Base-by-base conservation (phyloP, 2,797 vertebrate genomes). In the Galaxias olidus region DNA sequence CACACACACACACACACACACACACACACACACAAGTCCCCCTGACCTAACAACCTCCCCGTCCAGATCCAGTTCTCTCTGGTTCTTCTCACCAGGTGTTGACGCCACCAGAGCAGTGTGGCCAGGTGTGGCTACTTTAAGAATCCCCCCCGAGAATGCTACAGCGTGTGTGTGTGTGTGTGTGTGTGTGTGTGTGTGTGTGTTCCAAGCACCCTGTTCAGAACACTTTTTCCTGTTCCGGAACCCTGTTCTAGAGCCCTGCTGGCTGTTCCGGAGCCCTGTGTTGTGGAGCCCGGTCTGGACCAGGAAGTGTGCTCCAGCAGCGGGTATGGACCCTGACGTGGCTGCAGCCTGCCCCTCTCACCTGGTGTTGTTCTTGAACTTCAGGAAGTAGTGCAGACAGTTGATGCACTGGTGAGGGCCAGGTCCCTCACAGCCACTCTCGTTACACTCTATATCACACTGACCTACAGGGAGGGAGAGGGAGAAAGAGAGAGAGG, bases 301-400 rank as follows among this genome's bases (percentile, higher is more conserved):
- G 30, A 30, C 30, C 30, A 30, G 2, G 30, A 30, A 30, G 30
- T 3, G n/a, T 2, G 17, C 51, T 19, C 18, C 10, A 53, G 52
- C 2, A 54, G 4, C 6, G 8, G 13, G 10, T 30, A 10, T 10
- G 13, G 40, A 55, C 53, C 8, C 54, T 0, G 42, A 45, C 20
- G 49, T 49, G 18, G n/a, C n/a, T n/a, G n/a, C n/a, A n/a, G n/a
- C n/a, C n/a, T n/a, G n/a, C n/a, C n/a, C n/a, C n/a, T 58, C 83
- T 72, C 10, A 98, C 98, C 95, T 93, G 75, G 98, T 99, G 74
- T 98, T 98, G 85, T 98, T 99, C 86, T 97, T 98, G 84, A 98
- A 95, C 89, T 98, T 99, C 82, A 98, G 96, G 89, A 98, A 98
- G 84, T 93, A 97, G 78, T 98, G 96, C 40, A 99, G 90, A 77